These are phyloP conservation scores for Amaurobius ferox DNA, from an alignment of 2,888 invertebrate species.

Conservation along the genomic window DNA sequence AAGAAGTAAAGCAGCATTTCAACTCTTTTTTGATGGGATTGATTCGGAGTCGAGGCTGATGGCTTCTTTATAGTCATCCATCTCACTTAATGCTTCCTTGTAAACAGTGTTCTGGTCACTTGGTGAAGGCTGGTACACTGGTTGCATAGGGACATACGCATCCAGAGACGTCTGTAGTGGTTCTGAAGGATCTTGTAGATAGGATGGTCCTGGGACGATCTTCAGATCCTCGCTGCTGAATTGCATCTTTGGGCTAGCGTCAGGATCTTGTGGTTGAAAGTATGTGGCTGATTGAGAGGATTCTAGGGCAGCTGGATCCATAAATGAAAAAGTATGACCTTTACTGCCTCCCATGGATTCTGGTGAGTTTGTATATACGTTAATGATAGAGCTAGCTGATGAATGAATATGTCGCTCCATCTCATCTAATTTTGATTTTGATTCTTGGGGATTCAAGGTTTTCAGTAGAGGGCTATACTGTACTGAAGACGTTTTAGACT, in stretches of 20 bases:
- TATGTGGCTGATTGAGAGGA: constrained; percentile 34
- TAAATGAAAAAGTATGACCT: constrained; percentile 49
- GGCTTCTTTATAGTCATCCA: constrained; percentile 52
- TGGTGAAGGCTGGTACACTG: constrained; percentile 31
- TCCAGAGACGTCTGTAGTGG: constrained; percentile 55
- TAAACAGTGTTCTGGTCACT: constrained; percentile 48
- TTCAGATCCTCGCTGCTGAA: constrained; percentile 51
- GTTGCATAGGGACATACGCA: constrained; percentile 43
- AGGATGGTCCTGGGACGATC: constrained; percentile 41
- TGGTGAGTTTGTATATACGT: constrained; percentile 55
- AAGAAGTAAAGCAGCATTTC: not conserved
- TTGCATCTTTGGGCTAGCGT: constrained; percentile 18
- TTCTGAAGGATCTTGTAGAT: constrained; percentile 39
- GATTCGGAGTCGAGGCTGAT: constrained; percentile 21
- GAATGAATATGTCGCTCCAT: constrained; percentile 54
- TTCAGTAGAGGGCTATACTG: not conserved
- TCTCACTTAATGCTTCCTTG: constrained; percentile 43
- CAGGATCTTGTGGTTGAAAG: constrained; percentile 22
- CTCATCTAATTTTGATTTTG: constrained; percentile 39
- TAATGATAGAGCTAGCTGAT: constrained; percentile 61
- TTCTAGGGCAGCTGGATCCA: constrained; percentile 42
- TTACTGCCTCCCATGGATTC: constrained; percentile 47
- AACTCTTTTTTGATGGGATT: constrained; percentile 17
- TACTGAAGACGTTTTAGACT: not conserved
- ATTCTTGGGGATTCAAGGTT: not conserved